These are phyloP conservation scores for Butastur rufipennis DNA, from an alignment of 2,113 vertebrate species.

Conservation along the genomic window DNA sequence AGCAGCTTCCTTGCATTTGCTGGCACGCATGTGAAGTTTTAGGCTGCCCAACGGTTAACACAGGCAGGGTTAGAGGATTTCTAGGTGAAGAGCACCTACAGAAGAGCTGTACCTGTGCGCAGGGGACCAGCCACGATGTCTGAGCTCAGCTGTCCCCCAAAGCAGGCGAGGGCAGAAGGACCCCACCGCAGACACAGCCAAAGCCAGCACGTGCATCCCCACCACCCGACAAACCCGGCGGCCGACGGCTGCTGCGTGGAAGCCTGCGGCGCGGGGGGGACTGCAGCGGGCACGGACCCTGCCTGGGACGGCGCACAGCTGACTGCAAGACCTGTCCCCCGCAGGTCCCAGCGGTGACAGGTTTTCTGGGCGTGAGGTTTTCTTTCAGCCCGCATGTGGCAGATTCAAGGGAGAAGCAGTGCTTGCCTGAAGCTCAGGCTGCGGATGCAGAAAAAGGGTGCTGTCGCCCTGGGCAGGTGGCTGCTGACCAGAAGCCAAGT, in stretches of 20 bases:
- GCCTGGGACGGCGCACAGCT: not conserved
- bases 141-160: not conserved
- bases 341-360: not conserved
- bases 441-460: not conserved
- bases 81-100: not conserved
- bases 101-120: fast-evolving
- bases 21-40: not conserved
- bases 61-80: not conserved
- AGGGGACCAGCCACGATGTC: not conserved
- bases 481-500: not conserved
- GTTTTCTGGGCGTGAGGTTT: not conserved
- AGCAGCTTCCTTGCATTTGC: not conserved
- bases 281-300: fast-evolving
- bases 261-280: not conserved
- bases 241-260: fast-evolving
- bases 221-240: fast-evolving
- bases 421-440: not conserved
- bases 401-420: not conserved
- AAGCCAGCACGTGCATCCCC: not conserved
- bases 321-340: not conserved
- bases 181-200: not conserved
- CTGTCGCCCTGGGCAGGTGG: fast-evolving
- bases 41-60: fast-evolving
- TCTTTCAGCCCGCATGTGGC: not conserved
- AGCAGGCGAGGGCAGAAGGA: not conserved